phyloP scores from a whole-genome alignment of 1,140 invertebrate genomes.

The Cepaea nemoralis region DNA sequence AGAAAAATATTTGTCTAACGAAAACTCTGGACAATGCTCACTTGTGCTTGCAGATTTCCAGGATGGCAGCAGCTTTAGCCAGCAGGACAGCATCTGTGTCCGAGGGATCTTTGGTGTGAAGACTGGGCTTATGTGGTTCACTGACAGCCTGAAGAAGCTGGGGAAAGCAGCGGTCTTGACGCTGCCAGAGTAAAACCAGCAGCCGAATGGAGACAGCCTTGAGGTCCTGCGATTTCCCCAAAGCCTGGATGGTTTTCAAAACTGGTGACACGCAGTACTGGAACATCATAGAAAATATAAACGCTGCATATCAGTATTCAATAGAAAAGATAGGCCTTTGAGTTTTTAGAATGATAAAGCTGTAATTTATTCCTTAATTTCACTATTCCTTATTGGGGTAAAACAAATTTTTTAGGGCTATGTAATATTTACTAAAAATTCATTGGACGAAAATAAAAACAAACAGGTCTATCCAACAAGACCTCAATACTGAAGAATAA shows the following conservation, averaged over 20 bases:
- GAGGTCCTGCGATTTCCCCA: conserved; percentile 48
- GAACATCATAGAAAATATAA: conserved; percentile 32
- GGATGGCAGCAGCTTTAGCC: conserved; percentile 56
- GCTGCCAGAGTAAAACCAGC: conserved; percentile 55
- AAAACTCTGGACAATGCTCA: conserved; percentile 45
- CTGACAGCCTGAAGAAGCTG: conserved; percentile 54
- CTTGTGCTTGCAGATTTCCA: conserved; percentile 57
- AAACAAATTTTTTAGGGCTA: too few species aligned
- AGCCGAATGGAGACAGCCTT: conserved; percentile 54
- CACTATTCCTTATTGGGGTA: too few species aligned
- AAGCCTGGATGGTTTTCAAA: conserved; percentile 55
- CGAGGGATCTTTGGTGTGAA: neutral
- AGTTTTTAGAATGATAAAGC: neutral
- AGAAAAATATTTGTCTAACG: too few species aligned
- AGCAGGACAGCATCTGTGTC: conserved; percentile 48
- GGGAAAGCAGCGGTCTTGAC: conserved; percentile 61
- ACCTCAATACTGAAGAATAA: too few species aligned
- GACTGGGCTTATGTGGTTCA: conserved; percentile 17
- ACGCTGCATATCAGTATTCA: neutral
- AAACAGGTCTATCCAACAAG: too few species aligned
- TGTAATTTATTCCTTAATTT: too few species aligned
- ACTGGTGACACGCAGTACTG: conserved; percentile 58
- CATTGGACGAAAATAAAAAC: too few species aligned
- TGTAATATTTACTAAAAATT: too few species aligned
- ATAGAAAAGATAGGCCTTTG: neutral